Evolutionary conservation across 2,113 vertebrate genomes (phyloP), one percentile per base, ranked within the genome.

Genomic region (Rutilus rutilus): DNA sequence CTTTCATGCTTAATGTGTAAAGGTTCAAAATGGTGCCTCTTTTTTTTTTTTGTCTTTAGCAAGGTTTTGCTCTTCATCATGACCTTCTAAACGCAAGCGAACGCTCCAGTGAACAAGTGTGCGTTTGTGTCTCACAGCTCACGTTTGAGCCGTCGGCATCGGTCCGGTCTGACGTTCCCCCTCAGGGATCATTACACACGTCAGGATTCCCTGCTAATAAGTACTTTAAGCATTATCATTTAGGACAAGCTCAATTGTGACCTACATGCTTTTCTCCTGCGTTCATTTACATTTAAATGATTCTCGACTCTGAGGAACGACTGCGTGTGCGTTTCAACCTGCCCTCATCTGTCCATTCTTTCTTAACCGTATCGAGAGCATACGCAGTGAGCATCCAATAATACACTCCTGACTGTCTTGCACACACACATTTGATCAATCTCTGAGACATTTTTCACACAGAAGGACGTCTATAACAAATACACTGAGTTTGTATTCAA

Each of bases 251-350:
- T 45, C 85, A 74, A 5, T 62, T 73, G 54, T 73, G 78, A 60
- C 85, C 85, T 81, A 80, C 77, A 74, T 69, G 85, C 64, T 80
- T 73, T 74, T 74, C 85, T 30, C 39, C 21, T 33, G 36, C 33
- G 23, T 82, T 82, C 78, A 82, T 86, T 86, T 82, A 86, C 57
- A 86, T 82, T 76, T 65, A 54, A 82, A 86, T 82, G 39, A 64
- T 75, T 80, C 78, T 33, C 23, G 42, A 39, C 45, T 67, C 50
- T n/a, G 33, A 45, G 11, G 15, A 39, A 39, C 27, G 25, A 30
- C 25, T 25, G 11, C 33, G 23, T 80, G 39, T 25, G 14, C 3
- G 25, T 79, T 79, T 78, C 30, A 71, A 42, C 67, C 67, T 42
- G 42, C 19, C 36, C 67, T 71, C 67, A 23, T 23, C 36, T 21